Evolutionary conservation across 2,113 vertebrate genomes (phyloP).

Genomic region (Bubalus kerabau): DNA sequence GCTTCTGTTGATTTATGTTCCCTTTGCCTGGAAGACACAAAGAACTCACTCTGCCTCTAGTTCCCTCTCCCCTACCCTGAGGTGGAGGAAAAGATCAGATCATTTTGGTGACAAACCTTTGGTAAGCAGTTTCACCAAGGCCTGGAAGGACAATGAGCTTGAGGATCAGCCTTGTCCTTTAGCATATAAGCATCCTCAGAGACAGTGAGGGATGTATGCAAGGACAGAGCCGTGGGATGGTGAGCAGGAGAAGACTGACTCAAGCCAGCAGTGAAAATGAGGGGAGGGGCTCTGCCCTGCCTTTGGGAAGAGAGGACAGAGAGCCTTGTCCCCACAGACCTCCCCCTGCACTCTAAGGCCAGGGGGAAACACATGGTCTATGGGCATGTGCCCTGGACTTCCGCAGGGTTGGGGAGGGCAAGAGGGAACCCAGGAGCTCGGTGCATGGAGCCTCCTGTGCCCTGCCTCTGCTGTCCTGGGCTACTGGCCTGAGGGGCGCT

Average conservation of each 20-base stretch:
- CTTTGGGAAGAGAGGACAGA: background rate
- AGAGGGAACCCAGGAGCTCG: background rate
- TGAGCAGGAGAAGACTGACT: background rate
- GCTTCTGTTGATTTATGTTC: slow-evolving; percentile 29
- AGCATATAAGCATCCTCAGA: background rate
- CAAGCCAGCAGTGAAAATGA: background rate
- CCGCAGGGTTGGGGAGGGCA: background rate
- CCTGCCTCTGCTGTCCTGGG: background rate
- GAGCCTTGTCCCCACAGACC: background rate
- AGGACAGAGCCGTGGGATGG: background rate
- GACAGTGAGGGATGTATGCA: background rate
- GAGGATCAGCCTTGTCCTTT: background rate
- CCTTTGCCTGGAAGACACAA: slow-evolving; percentile 25
- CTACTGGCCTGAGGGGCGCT: background rate
- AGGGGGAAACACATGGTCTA: background rate
- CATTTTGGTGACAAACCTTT: background rate
- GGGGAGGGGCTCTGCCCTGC: background rate
- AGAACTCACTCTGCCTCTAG: background rate
- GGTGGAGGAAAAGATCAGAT: slow-evolving; percentile 4
- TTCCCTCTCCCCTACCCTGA: background rate
- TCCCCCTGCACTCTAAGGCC: background rate
- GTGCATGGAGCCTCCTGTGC: background rate
- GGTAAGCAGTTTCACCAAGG: slow-evolving; percentile 4
- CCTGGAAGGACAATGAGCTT: background rate
- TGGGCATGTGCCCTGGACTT: background rate